phyloP scores from a whole-genome alignment of 2,888 invertebrate genomes.

The Timema podura region DNA sequence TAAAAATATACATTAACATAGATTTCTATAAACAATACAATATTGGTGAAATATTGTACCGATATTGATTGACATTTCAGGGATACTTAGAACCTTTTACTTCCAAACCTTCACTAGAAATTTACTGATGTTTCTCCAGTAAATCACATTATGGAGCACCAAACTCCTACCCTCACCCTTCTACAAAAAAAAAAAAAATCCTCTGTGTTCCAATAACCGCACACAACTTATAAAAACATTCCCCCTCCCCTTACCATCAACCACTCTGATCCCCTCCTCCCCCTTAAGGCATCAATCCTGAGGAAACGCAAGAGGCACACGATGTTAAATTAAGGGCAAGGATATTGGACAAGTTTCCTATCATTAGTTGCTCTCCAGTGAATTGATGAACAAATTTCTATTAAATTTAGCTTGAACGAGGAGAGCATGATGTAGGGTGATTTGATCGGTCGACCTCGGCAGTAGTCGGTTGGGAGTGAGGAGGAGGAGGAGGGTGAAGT shows the following conservation, averaged over 20 bases:
- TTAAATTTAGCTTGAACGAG: constrained; percentile 44
- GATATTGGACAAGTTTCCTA: constrained; percentile 32
- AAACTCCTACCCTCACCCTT: constrained; percentile 13
- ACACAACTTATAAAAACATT: constrained; percentile 30
- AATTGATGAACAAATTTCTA: constrained; percentile 52
- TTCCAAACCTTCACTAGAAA: no score
- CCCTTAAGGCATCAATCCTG: background rate
- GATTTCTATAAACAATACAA: no score
- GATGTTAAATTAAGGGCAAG: constrained; percentile 29
- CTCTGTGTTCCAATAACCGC: constrained; percentile 30
- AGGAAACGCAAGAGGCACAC: constrained; percentile 9
- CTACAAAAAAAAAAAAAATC: background rate
- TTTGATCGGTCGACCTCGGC: background rate
- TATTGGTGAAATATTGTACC: no score
- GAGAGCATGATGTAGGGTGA: no score
- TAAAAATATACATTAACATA: no score
- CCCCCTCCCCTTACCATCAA: background rate
- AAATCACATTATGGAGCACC: constrained; percentile 31
- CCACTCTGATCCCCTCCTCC: background rate
- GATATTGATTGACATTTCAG: no score
- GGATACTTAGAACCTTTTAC: no score
- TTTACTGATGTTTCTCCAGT: constrained; percentile 27
- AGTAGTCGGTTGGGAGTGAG: background rate
- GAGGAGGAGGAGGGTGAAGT: constrained; percentile 1
- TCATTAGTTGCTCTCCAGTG: constrained; percentile 37